Evolutionary conservation across 2,888 invertebrate genomes (phyloP).

Genomic region (Hecatera dysodea): DNA sequence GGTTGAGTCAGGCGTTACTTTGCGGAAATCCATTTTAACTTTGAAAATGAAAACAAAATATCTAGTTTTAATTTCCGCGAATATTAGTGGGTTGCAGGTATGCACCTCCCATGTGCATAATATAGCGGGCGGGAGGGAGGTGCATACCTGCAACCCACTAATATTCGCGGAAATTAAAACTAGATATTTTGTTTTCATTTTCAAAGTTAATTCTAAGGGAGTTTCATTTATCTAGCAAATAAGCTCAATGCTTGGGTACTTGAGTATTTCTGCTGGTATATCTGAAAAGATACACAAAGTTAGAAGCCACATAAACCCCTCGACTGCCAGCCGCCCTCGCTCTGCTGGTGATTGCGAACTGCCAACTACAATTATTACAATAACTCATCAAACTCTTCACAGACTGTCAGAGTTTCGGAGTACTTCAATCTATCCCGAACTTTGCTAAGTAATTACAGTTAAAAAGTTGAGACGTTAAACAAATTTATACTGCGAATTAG

Average conservation of each 20-base stretch:
- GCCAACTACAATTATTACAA: constrained; percentile 73
- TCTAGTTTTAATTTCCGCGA: no score
- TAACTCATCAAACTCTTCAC: constrained; percentile 78
- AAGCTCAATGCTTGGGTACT: neutral
- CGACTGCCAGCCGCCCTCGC: constrained; percentile 47
- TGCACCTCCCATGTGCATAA: no score
- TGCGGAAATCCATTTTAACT: no score
- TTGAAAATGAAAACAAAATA: no score
- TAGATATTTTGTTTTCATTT: no score
- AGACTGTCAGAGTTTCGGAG: constrained; percentile 78
- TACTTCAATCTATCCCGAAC: constrained; percentile 86
- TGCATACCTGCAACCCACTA: no score
- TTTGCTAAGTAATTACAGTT: constrained; percentile 89
- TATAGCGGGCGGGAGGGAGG: no score
- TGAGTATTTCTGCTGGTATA: neutral
- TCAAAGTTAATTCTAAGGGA: neutral
- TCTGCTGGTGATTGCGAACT: constrained; percentile 59
- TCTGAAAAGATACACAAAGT: constrained; percentile 42
- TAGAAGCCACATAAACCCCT: constrained; percentile 51
- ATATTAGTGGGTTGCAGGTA: no score
- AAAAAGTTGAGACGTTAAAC: constrained; percentile 90
- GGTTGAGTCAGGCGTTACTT: no score
- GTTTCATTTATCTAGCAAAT: constrained; percentile 7
- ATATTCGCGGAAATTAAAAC: no score
- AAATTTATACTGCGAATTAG: constrained; percentile 90